These are phyloP conservation scores for Porphyrio hochstetteri DNA, from an alignment of 2,113 vertebrate genomes.

Conservation along the genomic window DNA sequence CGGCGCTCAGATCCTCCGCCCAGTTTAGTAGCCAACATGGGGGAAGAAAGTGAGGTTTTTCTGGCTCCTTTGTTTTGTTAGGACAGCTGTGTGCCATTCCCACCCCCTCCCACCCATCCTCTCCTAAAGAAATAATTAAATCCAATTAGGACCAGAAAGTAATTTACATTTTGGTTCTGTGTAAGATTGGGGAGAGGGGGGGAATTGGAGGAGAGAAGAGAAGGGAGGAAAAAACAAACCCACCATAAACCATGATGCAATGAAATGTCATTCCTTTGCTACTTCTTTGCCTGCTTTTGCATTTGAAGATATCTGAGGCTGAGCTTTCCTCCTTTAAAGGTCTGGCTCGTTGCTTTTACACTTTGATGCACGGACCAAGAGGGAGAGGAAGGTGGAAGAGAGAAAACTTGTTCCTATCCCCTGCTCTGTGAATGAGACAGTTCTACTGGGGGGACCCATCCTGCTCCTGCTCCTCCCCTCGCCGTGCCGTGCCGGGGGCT, in stretches of 20 bases:
- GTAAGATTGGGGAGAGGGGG: constrained; percentile 23
- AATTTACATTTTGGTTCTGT: constrained; percentile 82
- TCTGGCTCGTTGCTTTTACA: constrained; percentile 5
- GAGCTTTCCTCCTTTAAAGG: constrained; percentile 40
- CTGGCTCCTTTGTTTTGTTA: constrained; percentile 70
- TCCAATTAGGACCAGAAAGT: constrained; percentile 81
- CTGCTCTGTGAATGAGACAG: not conserved
- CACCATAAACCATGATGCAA: not conserved
- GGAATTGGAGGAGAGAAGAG: too few species aligned
- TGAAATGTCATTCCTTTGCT: constrained; percentile 69
- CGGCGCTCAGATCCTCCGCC: constrained; percentile 34
- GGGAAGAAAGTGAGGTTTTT: constrained; percentile 59
- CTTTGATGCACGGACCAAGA: not conserved
- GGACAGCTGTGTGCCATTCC: constrained; percentile 66
- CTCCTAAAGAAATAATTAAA: constrained; percentile 77
- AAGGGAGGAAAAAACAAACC: not conserved
- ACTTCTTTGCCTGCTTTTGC: constrained; percentile 67
- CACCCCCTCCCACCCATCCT: constrained; percentile 64
- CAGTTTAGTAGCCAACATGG: not conserved
- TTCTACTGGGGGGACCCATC: constrained; percentile 16
- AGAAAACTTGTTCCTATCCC: not conserved
- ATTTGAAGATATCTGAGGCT: constrained; percentile 32
- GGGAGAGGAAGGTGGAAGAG: not conserved
- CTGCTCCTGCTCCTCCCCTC: not conserved
- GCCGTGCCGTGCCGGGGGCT: not conserved